Conservation (phyloP, 2,888 invertebrate genomes). For the Geotrupes spiniger region DNA sequence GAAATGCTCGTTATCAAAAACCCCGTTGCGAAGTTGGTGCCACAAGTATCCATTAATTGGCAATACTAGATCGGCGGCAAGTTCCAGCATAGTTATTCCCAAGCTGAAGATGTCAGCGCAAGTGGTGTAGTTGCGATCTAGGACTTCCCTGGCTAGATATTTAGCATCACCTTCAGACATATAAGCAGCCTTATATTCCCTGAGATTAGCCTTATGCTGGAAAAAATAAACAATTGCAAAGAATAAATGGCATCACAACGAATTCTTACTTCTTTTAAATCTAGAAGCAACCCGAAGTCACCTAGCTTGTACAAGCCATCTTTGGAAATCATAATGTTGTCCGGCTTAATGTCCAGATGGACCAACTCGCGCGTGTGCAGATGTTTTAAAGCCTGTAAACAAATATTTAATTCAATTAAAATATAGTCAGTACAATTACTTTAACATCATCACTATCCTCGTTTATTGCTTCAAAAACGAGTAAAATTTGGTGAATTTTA, state of each 20-base stretch:
- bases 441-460: too few species aligned
- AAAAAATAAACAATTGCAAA: conserved; percentile 1
- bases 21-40: conserved; percentile 62
- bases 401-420: neutral
- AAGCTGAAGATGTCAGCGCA: conserved; percentile 74
- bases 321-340: conserved; percentile 68
- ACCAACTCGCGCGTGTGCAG: conserved; percentile 66
- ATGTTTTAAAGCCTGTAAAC: conserved; percentile 58
- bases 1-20: conserved; percentile 36
- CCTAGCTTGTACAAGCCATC: conserved; percentile 68
- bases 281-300: conserved; percentile 72
- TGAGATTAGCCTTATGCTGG: neutral
- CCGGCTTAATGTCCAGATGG: conserved; percentile 76
- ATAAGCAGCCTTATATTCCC: conserved; percentile 9
- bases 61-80: conserved; percentile 67
- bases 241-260: neutral
- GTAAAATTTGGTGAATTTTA: too few species aligned
- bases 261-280: conserved; percentile 54
- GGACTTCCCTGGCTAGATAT: conserved; percentile 71
- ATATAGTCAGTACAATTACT: too few species aligned
- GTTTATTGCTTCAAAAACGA: too few species aligned
- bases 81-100: conserved; percentile 69
- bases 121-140: conserved; percentile 62
- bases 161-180: conserved; percentile 72
- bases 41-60: conserved; percentile 67